A percentile compares a stretch with the other conserved stretches of the same genome.
Evolutionary conservation across 1,140 invertebrate species (phyloP).

Genomic region (Bombus polaris): DNA sequence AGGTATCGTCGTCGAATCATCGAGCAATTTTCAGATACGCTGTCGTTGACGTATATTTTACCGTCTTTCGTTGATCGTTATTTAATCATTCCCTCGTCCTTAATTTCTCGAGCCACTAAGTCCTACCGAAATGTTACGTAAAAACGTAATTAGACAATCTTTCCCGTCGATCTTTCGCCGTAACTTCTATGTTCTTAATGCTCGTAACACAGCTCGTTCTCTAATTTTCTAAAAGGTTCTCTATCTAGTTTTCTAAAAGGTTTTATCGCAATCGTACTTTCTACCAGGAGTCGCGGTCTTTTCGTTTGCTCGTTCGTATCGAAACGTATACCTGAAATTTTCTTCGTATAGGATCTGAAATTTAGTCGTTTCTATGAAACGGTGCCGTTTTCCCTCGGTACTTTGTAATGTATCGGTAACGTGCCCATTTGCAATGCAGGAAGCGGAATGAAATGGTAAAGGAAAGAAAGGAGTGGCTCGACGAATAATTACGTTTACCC

Average conservation of each 20-base stretch:
- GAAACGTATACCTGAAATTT: too few relatives aligned
- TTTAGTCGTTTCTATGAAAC: background rate
- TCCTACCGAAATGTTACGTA: slow-evolving; percentile 22
- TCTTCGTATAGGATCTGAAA: too few relatives aligned
- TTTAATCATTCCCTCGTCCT: slow-evolving; percentile 21
- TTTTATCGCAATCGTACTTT: background rate
- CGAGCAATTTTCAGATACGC: slow-evolving; percentile 18
- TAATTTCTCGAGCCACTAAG: background rate
- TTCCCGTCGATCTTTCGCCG: background rate
- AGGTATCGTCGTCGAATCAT: background rate
- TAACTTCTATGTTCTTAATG: background rate
- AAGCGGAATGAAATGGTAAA: slow-evolving; percentile 36
- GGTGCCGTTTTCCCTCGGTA: too few relatives aligned
- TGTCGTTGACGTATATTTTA: background rate
- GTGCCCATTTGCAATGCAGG: slow-evolving; percentile 33
- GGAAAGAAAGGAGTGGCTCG: slow-evolving; percentile 35
- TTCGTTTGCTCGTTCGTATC: background rate
- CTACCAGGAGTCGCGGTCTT: background rate
- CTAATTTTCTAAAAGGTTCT: background rate
- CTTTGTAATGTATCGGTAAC: background rate
- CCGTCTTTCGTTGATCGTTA: slow-evolving; percentile 24
- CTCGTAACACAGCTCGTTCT: background rate
- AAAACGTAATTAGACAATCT: slow-evolving; percentile 33
- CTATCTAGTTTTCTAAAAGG: background rate
- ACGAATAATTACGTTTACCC: slow-evolving; percentile 7